Evolutionary conservation across 2,113 vertebrate genomes (phyloP), one percentile per base, ranked within the genome.

Genomic region (Acrocephalus arundinaceus): DNA sequence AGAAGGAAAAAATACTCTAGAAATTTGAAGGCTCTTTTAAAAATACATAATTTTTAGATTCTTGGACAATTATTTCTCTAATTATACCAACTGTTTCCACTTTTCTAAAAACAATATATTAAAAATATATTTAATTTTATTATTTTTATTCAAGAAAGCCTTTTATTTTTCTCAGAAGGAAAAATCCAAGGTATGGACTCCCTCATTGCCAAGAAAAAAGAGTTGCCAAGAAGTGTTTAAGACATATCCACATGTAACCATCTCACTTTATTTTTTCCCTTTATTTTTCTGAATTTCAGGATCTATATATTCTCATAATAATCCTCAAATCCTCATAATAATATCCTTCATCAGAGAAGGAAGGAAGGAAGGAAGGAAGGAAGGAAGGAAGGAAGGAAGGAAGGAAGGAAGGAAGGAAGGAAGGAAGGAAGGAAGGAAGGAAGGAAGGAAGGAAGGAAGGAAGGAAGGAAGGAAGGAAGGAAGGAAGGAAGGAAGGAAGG

Each of bases 201-300:
- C 46, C 1, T 0, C 18, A 11, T 27, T 74, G 48, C 19, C 7
- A 8, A 72, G 39, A 86, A 67, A 23, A 6, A 9, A 65, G 13
- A 0, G 0, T 52, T 75, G 45, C 15, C 14, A 59, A 68, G 35
- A 51, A 43, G 8, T 19, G 13, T 41, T 80, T 45, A 85, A 70
- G 55, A 57, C n/a, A 37, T 19, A 45, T 13, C 13, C 9, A 28
- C 13, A 57, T 2, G 0, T 5, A 25, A n/a, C 1, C 52, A 9
- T 10, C 2, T 39, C 13, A 0, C 20, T 84, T 35, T 43, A 11
- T 14, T 30, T 57, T 51, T 54, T 48, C 28, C 8, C 13, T 58
- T 78, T 25, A 17, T 41, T 33, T 74, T 63, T 46, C 7, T 28
- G 16, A 74, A 73, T 9, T 59, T 85, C 31, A 67, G 37, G 15